These are phyloP conservation scores for Naso thynnoides DNA, from an alignment of 2,797 vertebrate genomes.

Conservation along the genomic window DNA sequence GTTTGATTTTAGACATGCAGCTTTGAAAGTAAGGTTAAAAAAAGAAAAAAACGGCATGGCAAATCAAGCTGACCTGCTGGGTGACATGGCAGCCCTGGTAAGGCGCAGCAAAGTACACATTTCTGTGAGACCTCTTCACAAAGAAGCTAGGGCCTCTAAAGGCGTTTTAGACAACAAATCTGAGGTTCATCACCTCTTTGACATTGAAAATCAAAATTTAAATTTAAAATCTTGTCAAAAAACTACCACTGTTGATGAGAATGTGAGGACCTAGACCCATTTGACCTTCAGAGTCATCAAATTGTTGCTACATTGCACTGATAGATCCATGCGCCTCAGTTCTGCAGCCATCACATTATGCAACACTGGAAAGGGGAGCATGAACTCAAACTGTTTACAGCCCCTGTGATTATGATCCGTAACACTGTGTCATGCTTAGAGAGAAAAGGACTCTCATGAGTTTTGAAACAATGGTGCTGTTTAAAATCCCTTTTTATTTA, in stretches of 20 bases:
- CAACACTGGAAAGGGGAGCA: conserved; percentile 18
- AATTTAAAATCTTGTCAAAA: background rate
- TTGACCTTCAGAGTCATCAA: conserved; percentile 44
- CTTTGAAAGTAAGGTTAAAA: no score
- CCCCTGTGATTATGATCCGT: background rate
- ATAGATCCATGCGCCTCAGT: conserved; percentile 45
- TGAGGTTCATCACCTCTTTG: conserved; percentile 43
- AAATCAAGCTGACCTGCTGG: conserved; percentile 36
- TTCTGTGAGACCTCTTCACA: conserved; percentile 56
- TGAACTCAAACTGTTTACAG: background rate
- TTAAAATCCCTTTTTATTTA: no score
- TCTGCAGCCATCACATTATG: conserved; percentile 28
- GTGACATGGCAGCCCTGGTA: conserved; percentile 64
- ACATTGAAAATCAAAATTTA: background rate
- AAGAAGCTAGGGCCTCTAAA: conserved; percentile 66
- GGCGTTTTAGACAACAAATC: conserved; percentile 59
- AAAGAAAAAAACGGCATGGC: no score
- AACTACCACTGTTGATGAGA: conserved; percentile 61
- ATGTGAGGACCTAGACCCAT: conserved; percentile 33
- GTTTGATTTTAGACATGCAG: background rate
- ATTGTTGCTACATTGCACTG: conserved; percentile 34
- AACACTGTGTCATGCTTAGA: no score
- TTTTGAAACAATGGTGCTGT: no score
- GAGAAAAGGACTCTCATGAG: background rate
- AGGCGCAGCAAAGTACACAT: conserved; percentile 50